These are phyloP conservation scores for Psophia crepitans DNA, from an alignment of 2,113 vertebrate genomes.

Conservation along the genomic window DNA sequence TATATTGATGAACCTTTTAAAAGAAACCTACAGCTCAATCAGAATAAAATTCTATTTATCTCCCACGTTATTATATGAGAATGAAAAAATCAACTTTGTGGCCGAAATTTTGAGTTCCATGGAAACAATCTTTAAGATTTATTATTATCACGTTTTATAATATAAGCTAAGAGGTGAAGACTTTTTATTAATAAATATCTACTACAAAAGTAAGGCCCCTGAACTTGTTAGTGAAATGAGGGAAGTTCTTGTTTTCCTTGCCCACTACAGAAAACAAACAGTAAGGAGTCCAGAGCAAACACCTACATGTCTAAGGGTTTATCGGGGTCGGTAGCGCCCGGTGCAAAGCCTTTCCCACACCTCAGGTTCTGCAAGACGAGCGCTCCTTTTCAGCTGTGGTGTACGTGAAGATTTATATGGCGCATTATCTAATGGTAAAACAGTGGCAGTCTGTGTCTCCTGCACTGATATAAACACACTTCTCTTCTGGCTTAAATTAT, in stretches of 20 bases:
- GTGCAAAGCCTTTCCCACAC: not conserved
- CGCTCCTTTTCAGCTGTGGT: not conserved
- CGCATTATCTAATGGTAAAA: not conserved
- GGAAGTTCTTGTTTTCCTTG: not conserved
- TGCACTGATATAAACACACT: not conserved
- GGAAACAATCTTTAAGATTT: not conserved
- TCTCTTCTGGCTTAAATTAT: not conserved
- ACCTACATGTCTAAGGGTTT: not conserved
- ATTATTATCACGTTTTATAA: not conserved
- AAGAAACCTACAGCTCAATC: conserved; percentile 10
- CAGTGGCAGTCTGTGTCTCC: not conserved
- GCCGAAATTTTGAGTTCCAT: not conserved
- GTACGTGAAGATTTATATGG: fast-evolving
- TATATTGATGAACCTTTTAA: conserved; percentile 14
- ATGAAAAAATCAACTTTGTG: not conserved
- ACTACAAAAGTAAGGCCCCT: not conserved
- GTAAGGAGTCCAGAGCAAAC: not conserved
- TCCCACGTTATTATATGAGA: not conserved
- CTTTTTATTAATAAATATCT: not conserved
- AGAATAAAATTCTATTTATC: conserved; percentile 45
- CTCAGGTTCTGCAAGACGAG: not conserved
- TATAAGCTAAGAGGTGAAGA: not conserved
- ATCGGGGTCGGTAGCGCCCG: fast-evolving
- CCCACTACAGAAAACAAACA: not conserved
- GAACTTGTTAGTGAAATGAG: not conserved